Evolutionary conservation across 2,888 invertebrate species (phyloP).

Genomic region (Andricus curvator): DNA sequence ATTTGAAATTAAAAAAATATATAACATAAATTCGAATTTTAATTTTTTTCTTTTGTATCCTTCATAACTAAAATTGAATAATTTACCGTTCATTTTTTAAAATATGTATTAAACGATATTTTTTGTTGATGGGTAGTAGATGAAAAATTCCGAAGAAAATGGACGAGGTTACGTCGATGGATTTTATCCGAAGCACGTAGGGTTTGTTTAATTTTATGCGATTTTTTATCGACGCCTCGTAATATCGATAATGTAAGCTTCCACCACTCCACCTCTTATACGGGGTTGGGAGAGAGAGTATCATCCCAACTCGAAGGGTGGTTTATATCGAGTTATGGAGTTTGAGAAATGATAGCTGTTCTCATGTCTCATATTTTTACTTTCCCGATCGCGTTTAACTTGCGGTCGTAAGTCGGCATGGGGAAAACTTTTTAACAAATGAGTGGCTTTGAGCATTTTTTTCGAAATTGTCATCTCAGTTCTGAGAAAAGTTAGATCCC

Average conservation of each 20-base stretch:
- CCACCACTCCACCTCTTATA: constrained; percentile 57
- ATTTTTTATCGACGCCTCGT: constrained; percentile 78
- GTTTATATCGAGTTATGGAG: constrained; percentile 75
- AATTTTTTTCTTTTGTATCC: too few relatives aligned
- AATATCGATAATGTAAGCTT: constrained; percentile 77
- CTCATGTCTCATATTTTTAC: constrained; percentile 52
- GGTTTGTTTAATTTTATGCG: constrained; percentile 77
- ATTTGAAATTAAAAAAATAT: not conserved
- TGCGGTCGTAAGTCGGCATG: constrained; percentile 44
- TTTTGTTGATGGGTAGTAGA: not conserved
- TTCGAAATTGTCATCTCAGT: constrained; percentile 45
- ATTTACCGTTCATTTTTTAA: not conserved
- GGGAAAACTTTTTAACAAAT: constrained; percentile 34
- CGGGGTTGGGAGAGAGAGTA: constrained; percentile 38
- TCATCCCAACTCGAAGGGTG: constrained; percentile 57
- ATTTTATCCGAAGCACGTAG: constrained; percentile 35
- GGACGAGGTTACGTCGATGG: not conserved
- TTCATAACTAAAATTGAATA: too few relatives aligned
- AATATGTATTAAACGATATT: not conserved
- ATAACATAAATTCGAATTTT: not conserved
- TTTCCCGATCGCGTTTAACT: constrained; percentile 43
- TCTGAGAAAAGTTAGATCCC: not conserved
- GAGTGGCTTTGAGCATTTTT: constrained; percentile 53
- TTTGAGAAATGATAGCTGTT: constrained; percentile 75
- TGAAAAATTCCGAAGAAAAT: not conserved